A percentile compares a stretch with the other conserved stretches of the same genome.
Conservation (phyloP, 2,888 invertebrate genomes). For the Tinea semifulvella region DNA sequence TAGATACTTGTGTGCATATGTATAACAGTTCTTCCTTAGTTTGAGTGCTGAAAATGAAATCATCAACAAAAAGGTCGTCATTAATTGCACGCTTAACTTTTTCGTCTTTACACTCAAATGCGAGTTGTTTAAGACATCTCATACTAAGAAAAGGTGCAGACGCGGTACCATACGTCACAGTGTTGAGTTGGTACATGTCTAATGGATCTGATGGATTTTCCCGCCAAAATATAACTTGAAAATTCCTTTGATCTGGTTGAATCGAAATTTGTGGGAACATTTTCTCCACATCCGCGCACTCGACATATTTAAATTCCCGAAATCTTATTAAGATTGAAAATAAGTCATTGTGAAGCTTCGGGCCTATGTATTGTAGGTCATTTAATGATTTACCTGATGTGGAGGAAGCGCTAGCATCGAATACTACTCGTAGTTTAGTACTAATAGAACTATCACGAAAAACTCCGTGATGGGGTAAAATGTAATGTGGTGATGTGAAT, state of each 20-base stretch:
- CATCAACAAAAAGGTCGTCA: conserved; percentile 24
- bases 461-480: conserved; percentile 21
- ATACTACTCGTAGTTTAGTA: conserved; percentile 20
- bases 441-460: conserved; percentile 17
- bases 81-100: conserved; percentile 21
- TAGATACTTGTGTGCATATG: conserved; percentile 11
- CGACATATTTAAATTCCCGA: conserved; percentile 22
- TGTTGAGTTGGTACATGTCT: conserved; percentile 23
- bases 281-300: conserved; percentile 25
- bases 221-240: conserved; percentile 30
- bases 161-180: conserved; percentile 26
- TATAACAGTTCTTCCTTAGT: neutral
- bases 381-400: conserved; percentile 21
- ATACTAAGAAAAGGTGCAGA: conserved; percentile 27
- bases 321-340: conserved; percentile 26
- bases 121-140: conserved; percentile 26
- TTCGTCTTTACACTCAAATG: conserved; percentile 24
- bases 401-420: conserved; percentile 18
- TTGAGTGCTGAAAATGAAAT: conserved; percentile 22
- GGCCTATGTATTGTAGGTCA: conserved; percentile 23
- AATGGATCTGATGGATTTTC: conserved; percentile 21
- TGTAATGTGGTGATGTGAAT: conserved; percentile 17
- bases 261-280: conserved; percentile 28
- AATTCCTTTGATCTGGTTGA: conserved; percentile 22
- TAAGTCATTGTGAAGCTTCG: conserved; percentile 24